Conservation (phyloP, 2,797 vertebrate genomes). For the Caiman crocodilus region DNA sequence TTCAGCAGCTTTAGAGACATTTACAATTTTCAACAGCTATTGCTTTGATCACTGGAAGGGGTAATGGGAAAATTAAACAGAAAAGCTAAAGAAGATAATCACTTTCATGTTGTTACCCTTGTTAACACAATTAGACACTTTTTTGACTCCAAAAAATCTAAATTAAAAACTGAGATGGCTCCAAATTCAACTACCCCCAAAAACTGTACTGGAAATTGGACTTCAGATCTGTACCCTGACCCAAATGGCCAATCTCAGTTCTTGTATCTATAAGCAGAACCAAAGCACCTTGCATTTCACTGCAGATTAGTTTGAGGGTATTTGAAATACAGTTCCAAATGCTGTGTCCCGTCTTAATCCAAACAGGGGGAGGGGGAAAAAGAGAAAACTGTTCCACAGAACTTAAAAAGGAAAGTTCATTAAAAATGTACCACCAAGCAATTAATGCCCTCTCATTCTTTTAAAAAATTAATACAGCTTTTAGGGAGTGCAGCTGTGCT, state of each 20-base stretch:
- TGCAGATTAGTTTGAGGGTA: no score
- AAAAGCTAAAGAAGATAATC: not conserved
- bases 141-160: slow-evolving; percentile 6
- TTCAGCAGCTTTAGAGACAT: not conserved
- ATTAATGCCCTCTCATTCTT: not conserved
- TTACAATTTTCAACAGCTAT: not conserved
- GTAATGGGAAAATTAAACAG: not conserved
- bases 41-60: slow-evolving; percentile 36
- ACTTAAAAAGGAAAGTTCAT: not conserved
- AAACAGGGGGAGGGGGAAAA: not conserved
- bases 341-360: not conserved
- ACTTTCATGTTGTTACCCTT: not conserved
- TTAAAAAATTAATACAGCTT: not conserved
- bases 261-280: not conserved
- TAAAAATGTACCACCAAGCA: not conserved
- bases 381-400: not conserved
- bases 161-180: not conserved
- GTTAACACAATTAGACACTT: not conserved
- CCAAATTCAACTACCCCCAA: not conserved
- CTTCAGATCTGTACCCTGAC: not conserved
- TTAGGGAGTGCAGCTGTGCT: not conserved
- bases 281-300: not conserved
- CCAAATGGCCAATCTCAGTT: not conserved
- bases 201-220: not conserved
- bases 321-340: not conserved